Percentiles rank a stretch among this genome's conserved stretches.
Conservation (phyloP, 2,113 vertebrate genomes). For the Notothenia rossii region DNA sequence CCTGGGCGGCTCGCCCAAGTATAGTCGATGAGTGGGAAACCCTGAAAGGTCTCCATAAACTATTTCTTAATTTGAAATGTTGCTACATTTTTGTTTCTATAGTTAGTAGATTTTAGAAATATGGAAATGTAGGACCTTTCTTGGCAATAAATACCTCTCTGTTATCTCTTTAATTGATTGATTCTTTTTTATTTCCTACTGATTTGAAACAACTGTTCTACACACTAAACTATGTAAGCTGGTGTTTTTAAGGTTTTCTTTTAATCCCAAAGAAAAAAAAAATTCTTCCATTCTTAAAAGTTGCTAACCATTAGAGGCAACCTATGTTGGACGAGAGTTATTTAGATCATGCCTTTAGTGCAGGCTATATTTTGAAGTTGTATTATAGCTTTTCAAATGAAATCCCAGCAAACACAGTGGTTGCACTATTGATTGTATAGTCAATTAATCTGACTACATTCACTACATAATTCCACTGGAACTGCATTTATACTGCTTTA, state of each 20-base stretch:
- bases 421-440: slow-evolving; percentile 1
- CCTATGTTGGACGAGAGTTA: neutral
- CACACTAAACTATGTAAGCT: too few species aligned
- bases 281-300: neutral
- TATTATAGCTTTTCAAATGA: slow-evolving; percentile 13
- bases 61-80: too few species aligned
- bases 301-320: neutral
- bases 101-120: neutral
- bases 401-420: neutral
- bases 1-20: too few species aligned
- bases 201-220: too few species aligned
- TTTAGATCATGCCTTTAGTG: neutral
- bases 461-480: slow-evolving; percentile 4
- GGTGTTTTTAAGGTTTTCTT: too few species aligned
- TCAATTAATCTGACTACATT: neutral
- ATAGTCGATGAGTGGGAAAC: too few species aligned
- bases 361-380: neutral
- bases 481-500: slow-evolving; percentile 22
- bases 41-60: neutral
- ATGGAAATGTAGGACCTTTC: neutral
- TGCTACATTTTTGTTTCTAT: too few species aligned
- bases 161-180: too few species aligned
- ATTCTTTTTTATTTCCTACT: too few species aligned
- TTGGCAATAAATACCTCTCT: neutral
- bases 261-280: too few species aligned